phyloP scores from a whole-genome alignment of 1,140 invertebrate genomes.

The Heliothis virescens region DNA sequence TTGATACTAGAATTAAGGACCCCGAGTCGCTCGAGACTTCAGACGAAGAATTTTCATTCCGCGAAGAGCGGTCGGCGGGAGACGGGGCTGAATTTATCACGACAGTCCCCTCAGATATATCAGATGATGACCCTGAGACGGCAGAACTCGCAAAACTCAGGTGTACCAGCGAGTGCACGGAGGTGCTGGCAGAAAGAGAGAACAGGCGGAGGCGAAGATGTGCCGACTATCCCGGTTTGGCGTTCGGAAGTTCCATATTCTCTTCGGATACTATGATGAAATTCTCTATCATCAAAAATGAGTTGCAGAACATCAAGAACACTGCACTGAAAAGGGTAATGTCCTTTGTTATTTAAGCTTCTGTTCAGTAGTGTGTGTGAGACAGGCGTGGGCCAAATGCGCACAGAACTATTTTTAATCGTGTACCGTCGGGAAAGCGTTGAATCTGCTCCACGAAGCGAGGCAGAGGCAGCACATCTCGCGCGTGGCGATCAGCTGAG shows the following conservation, averaged over 20 bases:
- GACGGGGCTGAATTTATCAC: slow-evolving; percentile 75
- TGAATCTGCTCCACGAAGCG: slow-evolving; percentile 64
- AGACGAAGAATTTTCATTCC: slow-evolving; percentile 81
- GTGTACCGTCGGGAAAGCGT: slow-evolving; percentile 69
- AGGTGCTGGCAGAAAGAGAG: slow-evolving; percentile 94
- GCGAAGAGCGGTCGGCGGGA: slow-evolving; percentile 78
- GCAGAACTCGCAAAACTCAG: slow-evolving; percentile 92
- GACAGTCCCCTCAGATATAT: slow-evolving; percentile 71
- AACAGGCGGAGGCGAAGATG: slow-evolving; percentile 91
- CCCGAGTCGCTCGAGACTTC: slow-evolving; percentile 74
- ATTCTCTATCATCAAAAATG: slow-evolving; percentile 98
- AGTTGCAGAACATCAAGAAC: slow-evolving; percentile 98
- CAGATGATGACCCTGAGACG: slow-evolving; percentile 90
- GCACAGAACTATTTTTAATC: slow-evolving; percentile 83
- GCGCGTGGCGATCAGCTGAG: slow-evolving; percentile 83
- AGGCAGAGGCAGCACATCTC: slow-evolving; percentile 54
- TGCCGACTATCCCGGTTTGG: slow-evolving; percentile 96
- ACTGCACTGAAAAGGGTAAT: slow-evolving; percentile 98
- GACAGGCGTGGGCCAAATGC: slow-evolving; percentile 79
- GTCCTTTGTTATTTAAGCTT: slow-evolving; percentile 75
- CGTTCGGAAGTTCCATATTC: slow-evolving; percentile 96
- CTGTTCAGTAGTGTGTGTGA: slow-evolving; percentile 65
- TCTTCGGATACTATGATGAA: slow-evolving; percentile 99
- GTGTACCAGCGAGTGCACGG: slow-evolving; percentile 95
- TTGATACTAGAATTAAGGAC: slow-evolving; percentile 72